Percentiles rank a stretch among this genome's conserved stretches.
phyloP scores from a whole-genome alignment of 1,140 invertebrate genomes.

The Eriosoma lanigerum region DNA sequence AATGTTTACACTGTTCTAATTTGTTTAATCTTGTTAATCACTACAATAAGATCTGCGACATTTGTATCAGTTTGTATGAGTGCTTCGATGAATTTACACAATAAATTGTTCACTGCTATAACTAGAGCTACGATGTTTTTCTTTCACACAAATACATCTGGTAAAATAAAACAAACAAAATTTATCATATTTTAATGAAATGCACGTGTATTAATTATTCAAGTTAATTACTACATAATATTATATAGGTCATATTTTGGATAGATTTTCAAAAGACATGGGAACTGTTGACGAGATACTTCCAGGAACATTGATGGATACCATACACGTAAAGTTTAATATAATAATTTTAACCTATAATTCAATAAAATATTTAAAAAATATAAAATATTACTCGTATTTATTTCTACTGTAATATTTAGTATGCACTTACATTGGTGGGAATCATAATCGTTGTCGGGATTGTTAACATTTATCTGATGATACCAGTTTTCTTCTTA shows the following conservation, averaged over 20 bases:
- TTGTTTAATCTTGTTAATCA: slow-evolving; percentile 64
- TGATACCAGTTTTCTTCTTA: slow-evolving; percentile 61
- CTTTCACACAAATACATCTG: slow-evolving; percentile 82
- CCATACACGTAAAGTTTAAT: slow-evolving; percentile 62
- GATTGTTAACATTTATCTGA: too few relatives aligned
- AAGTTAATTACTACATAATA: slow-evolving; percentile 14
- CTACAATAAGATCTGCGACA: slow-evolving; percentile 67
- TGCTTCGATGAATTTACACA: too few relatives aligned
- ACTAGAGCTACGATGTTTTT: slow-evolving; percentile 82
- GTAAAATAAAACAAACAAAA: too few relatives aligned
- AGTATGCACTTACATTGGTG: slow-evolving; percentile 67
- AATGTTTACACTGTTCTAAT: slow-evolving; percentile 68
- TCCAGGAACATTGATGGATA: slow-evolving; percentile 77
- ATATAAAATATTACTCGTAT: too few relatives aligned
- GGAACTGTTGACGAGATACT: slow-evolving; percentile 83
- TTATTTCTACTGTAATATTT: slow-evolving; percentile 59
- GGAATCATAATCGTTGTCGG: slow-evolving; percentile 60
- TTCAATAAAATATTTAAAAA: too few relatives aligned
- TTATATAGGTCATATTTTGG: slow-evolving; percentile 67
- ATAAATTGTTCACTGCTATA: slow-evolving; percentile 78
- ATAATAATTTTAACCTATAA: too few relatives aligned
- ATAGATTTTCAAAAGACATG: slow-evolving; percentile 77
- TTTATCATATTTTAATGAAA: neutral
- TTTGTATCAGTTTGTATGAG: too few relatives aligned
- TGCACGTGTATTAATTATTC: neutral